A percentile compares a stretch with the other conserved stretches of the same genome.
phyloP scores from a whole-genome alignment of 1,140 invertebrate genomes.

The Dendroctonus valens region DNA sequence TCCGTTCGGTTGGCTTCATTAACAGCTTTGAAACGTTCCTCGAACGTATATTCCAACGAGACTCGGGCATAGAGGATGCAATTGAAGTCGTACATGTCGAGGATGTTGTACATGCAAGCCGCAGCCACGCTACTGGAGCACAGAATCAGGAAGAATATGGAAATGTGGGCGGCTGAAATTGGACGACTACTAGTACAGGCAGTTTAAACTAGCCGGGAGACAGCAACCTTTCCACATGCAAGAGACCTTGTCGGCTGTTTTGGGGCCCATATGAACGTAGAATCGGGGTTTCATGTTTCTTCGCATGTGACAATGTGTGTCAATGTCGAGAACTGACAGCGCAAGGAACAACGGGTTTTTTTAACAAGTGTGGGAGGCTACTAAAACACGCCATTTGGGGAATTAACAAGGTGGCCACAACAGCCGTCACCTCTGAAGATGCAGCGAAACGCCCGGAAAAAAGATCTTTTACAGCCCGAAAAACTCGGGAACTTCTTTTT shows the following conservation, averaged over 20 bases:
- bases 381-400: no score
- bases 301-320: constrained; percentile 16
- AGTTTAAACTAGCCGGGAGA: not conserved
- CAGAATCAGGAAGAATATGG: constrained; percentile 11
- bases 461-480: no score
- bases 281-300: constrained; percentile 25
- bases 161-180: constrained; percentile 17
- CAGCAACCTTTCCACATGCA: constrained; percentile 23
- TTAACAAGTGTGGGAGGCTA: no score
- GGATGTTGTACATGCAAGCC: constrained; percentile 19
- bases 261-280: constrained; percentile 30
- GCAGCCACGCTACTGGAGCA: constrained; percentile 3
- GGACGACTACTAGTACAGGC: not conserved
- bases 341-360: no score
- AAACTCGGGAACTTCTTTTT: no score
- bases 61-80: constrained; percentile 26
- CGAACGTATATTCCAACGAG: constrained; percentile 1
- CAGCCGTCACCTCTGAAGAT: no score
- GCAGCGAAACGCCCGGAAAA: no score
- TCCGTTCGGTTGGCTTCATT: no score
- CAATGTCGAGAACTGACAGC: not conserved
- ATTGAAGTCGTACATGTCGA: constrained; percentile 31
- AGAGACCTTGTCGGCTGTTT: constrained; percentile 12
- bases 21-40: not conserved
- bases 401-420: no score